Evolutionary conservation across 2,888 invertebrate species (phyloP).

Genomic region (Meloe dianella): DNA sequence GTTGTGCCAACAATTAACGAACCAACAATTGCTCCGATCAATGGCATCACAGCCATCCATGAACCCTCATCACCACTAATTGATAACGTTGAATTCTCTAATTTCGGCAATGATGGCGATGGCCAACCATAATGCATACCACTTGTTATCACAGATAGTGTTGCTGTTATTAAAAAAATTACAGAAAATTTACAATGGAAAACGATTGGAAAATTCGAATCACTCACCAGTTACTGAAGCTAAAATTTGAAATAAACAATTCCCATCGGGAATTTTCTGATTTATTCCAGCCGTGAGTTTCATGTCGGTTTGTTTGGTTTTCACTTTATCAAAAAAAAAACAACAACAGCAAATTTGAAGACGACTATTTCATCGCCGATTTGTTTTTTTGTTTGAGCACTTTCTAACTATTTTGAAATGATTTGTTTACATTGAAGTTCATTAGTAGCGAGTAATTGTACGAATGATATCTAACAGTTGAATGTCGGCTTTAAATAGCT

Average conservation of each 20-base stretch:
- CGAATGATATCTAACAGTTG: constrained; percentile 22
- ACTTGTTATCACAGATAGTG: constrained; percentile 50
- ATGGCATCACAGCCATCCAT: constrained; percentile 70
- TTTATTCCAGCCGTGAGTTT: constrained; percentile 24
- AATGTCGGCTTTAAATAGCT: constrained; percentile 30
- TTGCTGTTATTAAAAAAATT: no score
- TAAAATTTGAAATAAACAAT: constrained; percentile 32
- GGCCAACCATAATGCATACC: constrained; percentile 65
- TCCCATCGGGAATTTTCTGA: constrained; percentile 24
- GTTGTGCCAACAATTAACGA: constrained; percentile 67
- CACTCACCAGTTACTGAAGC: constrained; percentile 37
- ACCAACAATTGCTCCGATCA: constrained; percentile 69
- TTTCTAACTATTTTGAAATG: neutral
- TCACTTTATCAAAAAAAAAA: no score
- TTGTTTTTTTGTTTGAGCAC: no score
- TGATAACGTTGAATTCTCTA: constrained; percentile 28
- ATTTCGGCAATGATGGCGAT: constrained; percentile 62
- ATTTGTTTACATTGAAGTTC: constrained; percentile 14
- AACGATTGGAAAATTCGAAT: neutral
- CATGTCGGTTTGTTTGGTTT: constrained; percentile 19
- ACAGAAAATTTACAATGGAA: constrained; percentile 17
- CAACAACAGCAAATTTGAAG: neutral
- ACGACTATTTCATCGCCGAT: neutral
- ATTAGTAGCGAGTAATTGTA: constrained; percentile 15
- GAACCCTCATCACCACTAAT: constrained; percentile 64